Base-by-base conservation (phyloP, 2,113 vertebrate species). In the Meleagris gallopavo region DNA sequence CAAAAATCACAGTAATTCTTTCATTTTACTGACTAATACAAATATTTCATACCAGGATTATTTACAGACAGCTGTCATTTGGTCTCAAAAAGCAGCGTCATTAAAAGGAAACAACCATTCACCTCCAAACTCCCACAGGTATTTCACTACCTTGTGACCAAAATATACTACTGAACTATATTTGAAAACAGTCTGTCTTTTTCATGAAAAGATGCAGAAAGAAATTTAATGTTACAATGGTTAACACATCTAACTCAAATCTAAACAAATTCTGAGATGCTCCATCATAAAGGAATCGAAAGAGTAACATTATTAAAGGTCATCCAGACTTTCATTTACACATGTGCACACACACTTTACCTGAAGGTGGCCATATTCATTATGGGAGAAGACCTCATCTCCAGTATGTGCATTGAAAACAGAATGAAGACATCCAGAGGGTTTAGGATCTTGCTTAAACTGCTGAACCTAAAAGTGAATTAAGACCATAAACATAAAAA, bases 361-460 rank as follows among this genome's bases (percentile, higher is more conserved):
- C 99, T 99, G 99, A 90, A 99, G 98, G 95, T 99, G 99, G 72
- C 98, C 98, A 83, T 98, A 99, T 61, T 98, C 97, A 19, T 96
- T 83, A 83, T 98, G 98, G 43, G 98, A 94, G 32, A 98, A 81
- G 36, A 99, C 84, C 96, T 99, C 99, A 69, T 99, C 99, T 18
- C 99, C 99, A 8, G 98, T 99, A 58, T 98, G 96, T 24, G 99
- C 98, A 22, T 96, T 78, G 95, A 99, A 99, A 73, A 99, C 72
- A 9, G 99, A 99, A 97, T 99, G 99, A 71, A 99, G 98, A 92
- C 99, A 99, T 19, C 97, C 99, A 54, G 98, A 98, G 11, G 99
- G 99, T 76, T 98, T 99, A 38, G 99, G 99, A 65, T 99, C 98
- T 94, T 99, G 98, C 93, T 99, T 99, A 93, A 99, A 99, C 89